Base-by-base conservation (phyloP, 2,888 invertebrate species). In the Latrodectus hesperus region DNA sequence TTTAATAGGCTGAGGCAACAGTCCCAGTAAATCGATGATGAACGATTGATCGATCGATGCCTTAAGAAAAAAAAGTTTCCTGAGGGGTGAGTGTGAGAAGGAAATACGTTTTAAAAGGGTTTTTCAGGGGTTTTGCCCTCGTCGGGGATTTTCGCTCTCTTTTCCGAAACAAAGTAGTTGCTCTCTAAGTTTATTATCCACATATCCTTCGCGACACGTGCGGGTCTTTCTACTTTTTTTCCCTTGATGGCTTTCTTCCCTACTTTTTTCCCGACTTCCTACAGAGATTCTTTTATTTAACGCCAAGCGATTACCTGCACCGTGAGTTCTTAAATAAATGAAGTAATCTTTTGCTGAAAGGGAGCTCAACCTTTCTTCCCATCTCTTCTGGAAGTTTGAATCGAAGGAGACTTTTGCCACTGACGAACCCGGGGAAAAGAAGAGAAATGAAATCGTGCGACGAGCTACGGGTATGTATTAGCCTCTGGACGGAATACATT, bases 1-100 rank as follows among this genome's bases (percentile, higher is more conserved):
- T 88, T 88, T 88, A 88, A 88, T 88, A 88, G 88, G 83, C 79
- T 76, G 64, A 64, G 84, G 79, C 84, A 83, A 81, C 88, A 88
- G 77, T 73, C 72, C 55, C 86, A 65, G 87, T 83, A 83, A 60
- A 88, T 88, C 83, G 87, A 87, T 87, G 80, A 87, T 87, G 72
- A 86, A 86, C 86, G 86, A 81, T 86, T 86, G 81, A 87, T 87
- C 86, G 86, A 78, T 87, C 81, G 86, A 78, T 84, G 52, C 60
- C 38, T 38, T 22, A 74, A 49, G 11, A 52, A 74, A 77, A 68
- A 81, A 87, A 77, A 49, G 49, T 87, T 73, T 64, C 76, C 70
- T 67, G 53, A 10, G 73, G 73, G 53, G 17, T 55, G 60, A 60
- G 26, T 51, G 73, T 22, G 78, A 78, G 78, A 78, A 72, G 71